Evolutionary conservation across 2,113 vertebrate genomes (phyloP), one percentile per base, ranked within the genome.

Genomic region (Siniperca knerii): DNA sequence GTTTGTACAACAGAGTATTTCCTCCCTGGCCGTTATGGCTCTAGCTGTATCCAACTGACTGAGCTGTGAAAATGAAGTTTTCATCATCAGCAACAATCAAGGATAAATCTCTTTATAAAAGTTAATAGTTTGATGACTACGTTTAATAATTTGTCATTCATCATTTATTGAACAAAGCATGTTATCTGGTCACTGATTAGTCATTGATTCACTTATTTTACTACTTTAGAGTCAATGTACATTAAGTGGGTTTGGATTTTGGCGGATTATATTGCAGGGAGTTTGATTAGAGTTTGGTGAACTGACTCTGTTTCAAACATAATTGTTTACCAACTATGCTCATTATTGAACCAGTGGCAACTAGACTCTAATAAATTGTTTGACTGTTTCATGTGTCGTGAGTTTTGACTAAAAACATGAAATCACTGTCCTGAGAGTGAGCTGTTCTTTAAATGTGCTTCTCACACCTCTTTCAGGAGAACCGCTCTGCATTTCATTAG

Each of bases 301-400:
- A 8, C 25, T 50, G 29, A 2, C n/a, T 33, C 23, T 25, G 35
- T 65, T 40, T 50, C 21, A 37, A 37, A 65, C 29, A 73, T 1
- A 60, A 15, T 46, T 13, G 20, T 78, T 65, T 35, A 44, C 29
- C 5, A 25, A 0, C 35, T 40, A 0, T 4, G 10, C 61, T 74
- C 20, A n/a, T 52, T 20, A 33, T 37, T 68, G 37, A 69, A 75
- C 8, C 68, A 42, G 68, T 74, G 62, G 69, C 2, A 84, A 35
- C 21, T 42, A n/a, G 16, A n/a, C 37, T n/a, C 9, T n/a, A 87
- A 82, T 86, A 73, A 86, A 82, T 20, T 0, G 25, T 64, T 81
- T 57, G 18, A 81, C 33, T 42, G 46, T 64, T 23, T 25, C 25
- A 37, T 35, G 33, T 54, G 69, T 79, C 35, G 12, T 6, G 18